Conservation (phyloP, 2,888 invertebrate genomes). For the Heterodera filipjevi region DNA sequence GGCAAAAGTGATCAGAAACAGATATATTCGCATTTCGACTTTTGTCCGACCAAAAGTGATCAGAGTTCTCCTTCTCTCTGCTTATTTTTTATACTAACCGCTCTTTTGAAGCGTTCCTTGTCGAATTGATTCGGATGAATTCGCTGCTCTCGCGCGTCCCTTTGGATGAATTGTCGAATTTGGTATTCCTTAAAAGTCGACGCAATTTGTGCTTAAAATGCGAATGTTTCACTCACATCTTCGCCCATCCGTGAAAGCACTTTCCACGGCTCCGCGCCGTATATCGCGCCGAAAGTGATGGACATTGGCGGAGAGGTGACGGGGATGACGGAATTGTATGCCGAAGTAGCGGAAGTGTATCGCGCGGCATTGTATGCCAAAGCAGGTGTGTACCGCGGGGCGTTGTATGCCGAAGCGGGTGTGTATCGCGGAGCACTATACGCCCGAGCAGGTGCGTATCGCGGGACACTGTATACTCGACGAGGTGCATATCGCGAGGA, state of each 20-base stretch:
- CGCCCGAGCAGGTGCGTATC: too few species aligned
- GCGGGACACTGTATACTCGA: too few species aligned
- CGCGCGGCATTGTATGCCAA: not conserved
- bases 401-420: not conserved
- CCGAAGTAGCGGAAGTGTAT: not conserved
- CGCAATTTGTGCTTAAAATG: not conserved
- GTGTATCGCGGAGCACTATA: not conserved
- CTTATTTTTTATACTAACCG: constrained; percentile 16
- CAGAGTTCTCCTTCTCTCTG: not conserved
- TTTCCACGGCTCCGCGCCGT: not conserved
- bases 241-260: constrained; percentile 18
- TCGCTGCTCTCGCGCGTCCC: not conserved
- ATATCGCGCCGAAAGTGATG: not conserved
- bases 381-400: not conserved
- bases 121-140: constrained; percentile 30
- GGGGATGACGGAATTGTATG: too few species aligned
- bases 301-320: not conserved
- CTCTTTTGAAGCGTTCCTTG: constrained; percentile 32
- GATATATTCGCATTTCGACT: too few species aligned
- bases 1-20: too few species aligned
- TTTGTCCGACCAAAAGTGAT: too few species aligned
- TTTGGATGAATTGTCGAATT: constrained; percentile 26
- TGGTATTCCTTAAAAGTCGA: constrained; percentile 7
- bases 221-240: not conserved
- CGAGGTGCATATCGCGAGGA: too few species aligned